phyloP scores from a whole-genome alignment of 1,140 invertebrate species.

The Drosophila carrolli region DNA sequence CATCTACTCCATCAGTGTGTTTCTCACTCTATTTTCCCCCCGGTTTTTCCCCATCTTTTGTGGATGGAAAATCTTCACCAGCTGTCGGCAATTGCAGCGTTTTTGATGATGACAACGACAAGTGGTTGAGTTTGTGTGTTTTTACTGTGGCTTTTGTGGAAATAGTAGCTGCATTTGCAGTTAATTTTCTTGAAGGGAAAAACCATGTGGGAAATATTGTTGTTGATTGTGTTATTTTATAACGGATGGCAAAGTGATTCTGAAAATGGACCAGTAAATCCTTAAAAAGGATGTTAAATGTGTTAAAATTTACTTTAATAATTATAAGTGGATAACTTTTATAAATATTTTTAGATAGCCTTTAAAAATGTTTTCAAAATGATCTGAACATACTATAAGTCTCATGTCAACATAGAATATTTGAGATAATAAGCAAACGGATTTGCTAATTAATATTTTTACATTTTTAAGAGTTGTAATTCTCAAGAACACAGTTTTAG shows the following conservation, averaged over 20 bases:
- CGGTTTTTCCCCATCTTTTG: slow-evolving; percentile 3
- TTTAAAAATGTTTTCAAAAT: too few species aligned
- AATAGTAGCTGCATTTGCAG: slow-evolving; percentile 47
- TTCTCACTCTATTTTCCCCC: slow-evolving; percentile 7
- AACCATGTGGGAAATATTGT: slow-evolving; percentile 66
- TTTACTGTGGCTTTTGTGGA: slow-evolving; percentile 36
- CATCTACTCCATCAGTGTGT: slow-evolving; percentile 31
- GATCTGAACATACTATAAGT: too few species aligned
- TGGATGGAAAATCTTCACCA: slow-evolving; percentile 27
- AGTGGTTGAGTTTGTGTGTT: slow-evolving; percentile 43
- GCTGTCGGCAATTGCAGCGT: slow-evolving; percentile 54
- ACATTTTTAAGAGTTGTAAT: too few species aligned
- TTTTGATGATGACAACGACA: slow-evolving; percentile 54
- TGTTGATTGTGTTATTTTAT: slow-evolving; percentile 33
- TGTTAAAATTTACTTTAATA: too few species aligned
- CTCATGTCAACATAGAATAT: too few species aligned
- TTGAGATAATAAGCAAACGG: too few species aligned
- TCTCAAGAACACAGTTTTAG: neutral
- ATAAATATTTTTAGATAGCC: too few species aligned
- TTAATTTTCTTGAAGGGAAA: slow-evolving; percentile 71
- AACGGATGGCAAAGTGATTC: neutral
- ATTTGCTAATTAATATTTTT: too few species aligned
- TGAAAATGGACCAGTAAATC: neutral
- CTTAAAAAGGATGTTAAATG: too few species aligned
- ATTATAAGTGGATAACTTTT: too few species aligned